Conservation (phyloP, 2,797 vertebrate genomes). For the Sitta carolinensis region DNA sequence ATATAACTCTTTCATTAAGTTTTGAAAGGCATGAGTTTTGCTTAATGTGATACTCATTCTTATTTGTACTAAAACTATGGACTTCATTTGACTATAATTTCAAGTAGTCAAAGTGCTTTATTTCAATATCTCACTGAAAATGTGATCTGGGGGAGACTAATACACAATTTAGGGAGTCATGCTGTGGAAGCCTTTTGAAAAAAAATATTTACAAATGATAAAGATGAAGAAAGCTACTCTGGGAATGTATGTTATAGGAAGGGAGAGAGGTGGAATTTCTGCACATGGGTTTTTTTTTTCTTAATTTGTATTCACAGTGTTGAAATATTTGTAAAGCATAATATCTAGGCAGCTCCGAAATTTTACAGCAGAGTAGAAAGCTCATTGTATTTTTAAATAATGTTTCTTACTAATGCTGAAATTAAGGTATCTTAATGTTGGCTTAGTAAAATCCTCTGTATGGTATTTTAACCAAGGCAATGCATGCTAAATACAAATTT, state of each 20-base stretch:
- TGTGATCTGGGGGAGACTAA: neutral
- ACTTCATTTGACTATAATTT: neutral
- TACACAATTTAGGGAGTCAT: neutral
- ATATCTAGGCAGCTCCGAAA: neutral
- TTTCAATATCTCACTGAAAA: neutral
- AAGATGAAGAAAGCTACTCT: neutral
- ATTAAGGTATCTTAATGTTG: neutral
- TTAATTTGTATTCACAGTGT: neutral
- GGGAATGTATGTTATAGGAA: neutral
- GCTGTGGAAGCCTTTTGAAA: neutral
- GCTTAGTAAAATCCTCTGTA: neutral
- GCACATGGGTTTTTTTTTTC: neutral
- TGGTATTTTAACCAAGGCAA: neutral
- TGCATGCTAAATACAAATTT: neutral
- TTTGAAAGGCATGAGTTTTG: neutral
- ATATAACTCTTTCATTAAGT: neutral
- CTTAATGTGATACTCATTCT: neutral
- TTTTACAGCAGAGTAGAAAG: neutral
- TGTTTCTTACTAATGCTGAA: neutral
- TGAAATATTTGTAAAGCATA: neutral
- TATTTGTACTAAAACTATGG: neutral
- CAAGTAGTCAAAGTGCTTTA: neutral
- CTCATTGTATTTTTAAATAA: neutral
- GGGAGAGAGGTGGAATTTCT: neutral
- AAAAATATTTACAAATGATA: neutral